These are phyloP conservation scores for Thaumatotibia leucotreta DNA, from an alignment of 1,140 invertebrate genomes.

Conservation along the genomic window DNA sequence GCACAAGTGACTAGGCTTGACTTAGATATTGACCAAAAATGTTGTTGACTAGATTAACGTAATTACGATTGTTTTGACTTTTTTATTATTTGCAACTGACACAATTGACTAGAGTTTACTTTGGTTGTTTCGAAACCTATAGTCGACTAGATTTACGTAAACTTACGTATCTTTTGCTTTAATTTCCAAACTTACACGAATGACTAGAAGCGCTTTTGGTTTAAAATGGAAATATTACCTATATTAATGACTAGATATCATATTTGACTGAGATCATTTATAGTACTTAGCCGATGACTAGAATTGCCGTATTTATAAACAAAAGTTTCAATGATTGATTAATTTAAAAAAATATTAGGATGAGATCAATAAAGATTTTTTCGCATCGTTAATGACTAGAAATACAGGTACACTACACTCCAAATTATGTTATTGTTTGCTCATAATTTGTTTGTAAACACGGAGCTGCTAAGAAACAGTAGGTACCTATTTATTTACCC, in stretches of 20 bases:
- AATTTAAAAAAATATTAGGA: neutral
- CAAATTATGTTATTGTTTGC: neutral
- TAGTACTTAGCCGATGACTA: neutral
- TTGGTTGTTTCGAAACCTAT: too few relatives aligned
- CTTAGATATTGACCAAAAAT: too few relatives aligned
- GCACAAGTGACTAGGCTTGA: too few relatives aligned
- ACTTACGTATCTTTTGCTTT: too few relatives aligned
- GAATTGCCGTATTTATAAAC: too few relatives aligned
- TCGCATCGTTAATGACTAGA: neutral
- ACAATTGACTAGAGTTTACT: too few relatives aligned
- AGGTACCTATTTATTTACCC: too few relatives aligned
- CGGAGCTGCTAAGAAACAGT: neutral
- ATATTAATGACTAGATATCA: neutral
- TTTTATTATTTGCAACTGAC: too few relatives aligned
- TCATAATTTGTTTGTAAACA: neutral
- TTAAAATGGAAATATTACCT: neutral
- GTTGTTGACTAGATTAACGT: too few relatives aligned
- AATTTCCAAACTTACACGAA: neutral
- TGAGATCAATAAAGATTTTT: neutral
- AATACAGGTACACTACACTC: neutral
- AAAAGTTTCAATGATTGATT: too few relatives aligned
- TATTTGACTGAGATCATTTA: neutral
- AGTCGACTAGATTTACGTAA: too few relatives aligned
- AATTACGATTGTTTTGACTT: too few relatives aligned
- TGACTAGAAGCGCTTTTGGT: neutral